These are phyloP conservation scores for Falco concolor DNA, from an alignment of 2,797 vertebrate species.

Conservation along the genomic window DNA sequence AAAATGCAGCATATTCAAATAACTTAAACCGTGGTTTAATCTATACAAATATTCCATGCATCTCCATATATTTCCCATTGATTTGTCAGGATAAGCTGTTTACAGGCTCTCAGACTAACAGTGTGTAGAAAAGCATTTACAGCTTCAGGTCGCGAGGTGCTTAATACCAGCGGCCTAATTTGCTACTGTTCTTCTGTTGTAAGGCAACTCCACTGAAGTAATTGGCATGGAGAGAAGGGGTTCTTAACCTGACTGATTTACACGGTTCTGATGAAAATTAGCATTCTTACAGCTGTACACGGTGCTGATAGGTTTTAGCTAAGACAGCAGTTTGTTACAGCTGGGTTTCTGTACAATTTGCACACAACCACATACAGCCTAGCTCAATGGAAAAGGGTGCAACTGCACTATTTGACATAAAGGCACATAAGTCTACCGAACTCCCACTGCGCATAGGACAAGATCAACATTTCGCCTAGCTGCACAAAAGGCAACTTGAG, in stretches of 20 bases:
- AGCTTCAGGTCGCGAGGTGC: neutral
- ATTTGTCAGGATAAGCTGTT: neutral
- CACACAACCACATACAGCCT: neutral
- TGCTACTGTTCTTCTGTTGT: neutral
- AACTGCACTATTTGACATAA: fast-evolving
- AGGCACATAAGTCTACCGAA: neutral
- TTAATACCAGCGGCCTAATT: neutral
- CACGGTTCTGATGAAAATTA: neutral
- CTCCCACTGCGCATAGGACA: fast-evolving
- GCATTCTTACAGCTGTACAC: neutral
- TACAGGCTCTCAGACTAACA: neutral
- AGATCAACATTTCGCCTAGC: fast-evolving
- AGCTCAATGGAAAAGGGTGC: neutral
- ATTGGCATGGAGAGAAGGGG: neutral
- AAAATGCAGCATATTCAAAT: neutral
- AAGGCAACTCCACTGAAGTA: neutral
- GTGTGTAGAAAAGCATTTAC: neutral
- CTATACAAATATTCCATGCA: neutral
- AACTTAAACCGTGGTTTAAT: neutral
- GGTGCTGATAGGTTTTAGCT: neutral
- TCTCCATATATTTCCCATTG: neutral
- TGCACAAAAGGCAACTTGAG: neutral
- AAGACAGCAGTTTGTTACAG: neutral
- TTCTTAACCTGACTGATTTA: neutral
- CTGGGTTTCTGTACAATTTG: neutral